Evolutionary conservation across 2,888 invertebrate genomes (phyloP).

Genomic region (Gryllus longicercus): DNA sequence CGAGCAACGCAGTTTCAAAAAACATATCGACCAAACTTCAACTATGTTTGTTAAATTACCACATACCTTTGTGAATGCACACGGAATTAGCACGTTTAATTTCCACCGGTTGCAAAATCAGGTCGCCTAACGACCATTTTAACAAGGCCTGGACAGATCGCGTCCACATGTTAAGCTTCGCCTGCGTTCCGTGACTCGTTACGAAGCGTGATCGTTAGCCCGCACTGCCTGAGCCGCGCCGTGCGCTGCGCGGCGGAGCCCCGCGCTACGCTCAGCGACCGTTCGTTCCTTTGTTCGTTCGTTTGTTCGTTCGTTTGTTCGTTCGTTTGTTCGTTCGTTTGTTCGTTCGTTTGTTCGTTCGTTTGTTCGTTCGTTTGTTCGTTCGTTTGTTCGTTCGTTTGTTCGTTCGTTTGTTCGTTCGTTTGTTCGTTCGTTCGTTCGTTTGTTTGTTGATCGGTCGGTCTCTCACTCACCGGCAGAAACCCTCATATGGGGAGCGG

Average conservation of each 20-base stretch:
- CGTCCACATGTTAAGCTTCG: not conserved
- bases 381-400: no score
- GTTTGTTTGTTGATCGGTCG: no score
- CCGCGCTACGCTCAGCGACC: not conserved
- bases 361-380: no score
- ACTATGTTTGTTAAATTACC: slow-evolving; percentile 1
- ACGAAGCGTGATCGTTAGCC: not conserved
- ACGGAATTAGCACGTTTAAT: slow-evolving; percentile 10
- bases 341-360: no score
- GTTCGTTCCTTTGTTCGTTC: no score
- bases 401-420: no score
- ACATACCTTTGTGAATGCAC: not conserved
- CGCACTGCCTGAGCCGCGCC: not conserved
- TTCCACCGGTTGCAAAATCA: not conserved
- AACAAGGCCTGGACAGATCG: slow-evolving; percentile 9
- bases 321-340: no score
- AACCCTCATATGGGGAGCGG: no score
- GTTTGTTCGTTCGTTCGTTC: no score
- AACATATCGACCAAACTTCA: slow-evolving; percentile 8
- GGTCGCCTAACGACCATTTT: slow-evolving; percentile 1
- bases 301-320: no score
- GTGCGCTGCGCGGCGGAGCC: not conserved
- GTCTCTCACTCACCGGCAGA: no score
- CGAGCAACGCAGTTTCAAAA: not conserved
- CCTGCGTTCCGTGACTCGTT: not conserved